phyloP scores from a whole-genome alignment of 2,113 vertebrate genomes.

The Nesogale talazaci region DNA sequence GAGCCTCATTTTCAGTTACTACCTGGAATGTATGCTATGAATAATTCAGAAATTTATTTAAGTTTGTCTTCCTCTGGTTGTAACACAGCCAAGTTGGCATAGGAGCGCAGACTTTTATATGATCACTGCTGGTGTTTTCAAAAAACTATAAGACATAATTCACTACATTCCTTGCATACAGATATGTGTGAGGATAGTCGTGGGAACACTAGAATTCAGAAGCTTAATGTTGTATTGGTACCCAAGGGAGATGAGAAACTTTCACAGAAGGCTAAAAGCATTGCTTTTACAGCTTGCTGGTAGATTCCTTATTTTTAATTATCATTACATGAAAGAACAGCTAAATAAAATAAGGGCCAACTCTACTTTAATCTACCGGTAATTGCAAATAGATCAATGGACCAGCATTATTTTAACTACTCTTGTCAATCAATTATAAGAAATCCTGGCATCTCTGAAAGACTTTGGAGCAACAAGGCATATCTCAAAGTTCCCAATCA shows the following conservation, averaged over 20 bases:
- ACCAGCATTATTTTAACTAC: not conserved
- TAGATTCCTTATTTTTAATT: not conserved
- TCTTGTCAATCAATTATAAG: not conserved
- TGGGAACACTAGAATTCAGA: not conserved
- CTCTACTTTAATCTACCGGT: not conserved
- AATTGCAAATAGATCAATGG: not conserved
- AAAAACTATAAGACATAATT: not conserved
- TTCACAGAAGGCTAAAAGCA: not conserved
- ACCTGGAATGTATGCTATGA: slow-evolving; percentile 54
- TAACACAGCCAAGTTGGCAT: slow-evolving; percentile 49
- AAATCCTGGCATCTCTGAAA: not conserved
- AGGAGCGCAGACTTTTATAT: slow-evolving; percentile 32
- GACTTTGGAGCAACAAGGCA: not conserved
- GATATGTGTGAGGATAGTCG: not conserved
- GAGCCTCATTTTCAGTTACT: slow-evolving; percentile 44
- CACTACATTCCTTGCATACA: not conserved
- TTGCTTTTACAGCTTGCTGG: not conserved
- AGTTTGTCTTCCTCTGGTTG: slow-evolving; percentile 47
- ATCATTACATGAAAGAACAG: slow-evolving; percentile 6
- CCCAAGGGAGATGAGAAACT: not conserved
- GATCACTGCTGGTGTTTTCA: slow-evolving; percentile 33
- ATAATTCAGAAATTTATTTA: slow-evolving; percentile 64
- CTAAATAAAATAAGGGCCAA: not conserved
- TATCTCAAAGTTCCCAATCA: not conserved
- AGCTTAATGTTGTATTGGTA: not conserved